Base-by-base conservation (phyloP, 2,888 invertebrate genomes). In the Bugulina stolonifera region DNA sequence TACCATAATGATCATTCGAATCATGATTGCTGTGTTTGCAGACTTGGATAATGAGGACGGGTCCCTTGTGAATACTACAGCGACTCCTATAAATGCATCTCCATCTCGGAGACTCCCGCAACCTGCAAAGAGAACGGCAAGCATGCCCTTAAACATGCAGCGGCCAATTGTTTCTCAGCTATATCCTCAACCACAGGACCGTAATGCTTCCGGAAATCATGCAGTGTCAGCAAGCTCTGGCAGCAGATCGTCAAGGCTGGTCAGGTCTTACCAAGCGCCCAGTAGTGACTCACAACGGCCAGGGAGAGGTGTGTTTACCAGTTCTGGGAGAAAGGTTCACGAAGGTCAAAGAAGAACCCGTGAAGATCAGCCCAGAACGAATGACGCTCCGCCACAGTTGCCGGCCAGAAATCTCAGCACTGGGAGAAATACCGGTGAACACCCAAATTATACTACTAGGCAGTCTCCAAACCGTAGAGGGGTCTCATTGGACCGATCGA, bases 301-400 rank as follows among this genome's bases (percentile, higher is more conserved):
- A 14, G 64, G 64, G 10, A 64, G 64, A 64, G 64, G 64, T 14
- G 64, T 64, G 29, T 64, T 64, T n/a, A 64, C 64, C 32, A 32
- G 18, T 14, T 64, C 64, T 34, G 64, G 64, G 3, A 22, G n/a
- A 10, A 32, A 32, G 14, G 64, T 64, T 32, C 64, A 64, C 27
- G 64, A 64, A n/a, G 64, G 64, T 32, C 27, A 32, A n/a, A 2
- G 64, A 64, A 14, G 18, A 5, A 14, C 25, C 10, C 10, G 18
- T 10, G 27, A 32, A 5, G 43, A 43, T 43, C 43, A 43, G 43
- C 43, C 5, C 43, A 43, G 43, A 18, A 18, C 18, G 10, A 43
- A 43, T 5, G 43, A 43, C 43, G 43, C 18, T 43, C 64, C 64
- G 25, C 64, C 64, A 29, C 27, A 32, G 29, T 34, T 64, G n/a